These are phyloP conservation scores for Coptodon rendalli DNA, from an alignment of 2,113 vertebrate genomes.

Conservation along the genomic window DNA sequence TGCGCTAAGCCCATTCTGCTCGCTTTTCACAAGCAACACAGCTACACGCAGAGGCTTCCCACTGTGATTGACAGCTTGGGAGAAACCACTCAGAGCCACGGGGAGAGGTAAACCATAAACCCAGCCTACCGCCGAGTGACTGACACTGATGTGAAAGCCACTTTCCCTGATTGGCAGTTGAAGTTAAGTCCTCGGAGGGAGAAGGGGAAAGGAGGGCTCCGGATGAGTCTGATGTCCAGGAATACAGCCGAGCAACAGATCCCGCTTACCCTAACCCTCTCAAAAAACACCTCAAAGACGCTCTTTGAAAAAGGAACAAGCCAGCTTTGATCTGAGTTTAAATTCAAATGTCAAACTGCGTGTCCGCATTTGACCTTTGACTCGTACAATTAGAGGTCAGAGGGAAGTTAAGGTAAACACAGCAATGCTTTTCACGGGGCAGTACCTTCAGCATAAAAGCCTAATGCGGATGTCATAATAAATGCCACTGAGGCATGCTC, in stretches of 20 bases:
- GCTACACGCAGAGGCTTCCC: neutral
- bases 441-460: neutral
- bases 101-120: constrained; percentile 27
- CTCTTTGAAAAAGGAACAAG: neutral
- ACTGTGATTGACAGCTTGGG: constrained; percentile 47
- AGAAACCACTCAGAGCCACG: constrained; percentile 32
- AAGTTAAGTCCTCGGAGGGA: neutral
- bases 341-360: neutral
- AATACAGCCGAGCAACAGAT: neutral
- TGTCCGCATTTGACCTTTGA: neutral
- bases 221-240: neutral
- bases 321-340: neutral
- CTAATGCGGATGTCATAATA: constrained; percentile 22
- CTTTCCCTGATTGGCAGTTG: constrained; percentile 49
- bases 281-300: neutral
- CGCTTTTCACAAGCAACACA: neutral
- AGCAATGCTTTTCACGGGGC: neutral
- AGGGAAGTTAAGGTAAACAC: neutral
- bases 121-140: constrained; percentile 16
- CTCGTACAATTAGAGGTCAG: neutral
- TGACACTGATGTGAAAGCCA: constrained; percentile 49
- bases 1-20: constrained; percentile 2
- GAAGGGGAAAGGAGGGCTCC: neutral
- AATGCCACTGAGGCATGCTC: neutral
- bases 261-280: neutral